These are phyloP conservation scores for Leptinotarsa tumamoca DNA, from an alignment of 2,888 invertebrate genomes.

Conservation along the genomic window DNA sequence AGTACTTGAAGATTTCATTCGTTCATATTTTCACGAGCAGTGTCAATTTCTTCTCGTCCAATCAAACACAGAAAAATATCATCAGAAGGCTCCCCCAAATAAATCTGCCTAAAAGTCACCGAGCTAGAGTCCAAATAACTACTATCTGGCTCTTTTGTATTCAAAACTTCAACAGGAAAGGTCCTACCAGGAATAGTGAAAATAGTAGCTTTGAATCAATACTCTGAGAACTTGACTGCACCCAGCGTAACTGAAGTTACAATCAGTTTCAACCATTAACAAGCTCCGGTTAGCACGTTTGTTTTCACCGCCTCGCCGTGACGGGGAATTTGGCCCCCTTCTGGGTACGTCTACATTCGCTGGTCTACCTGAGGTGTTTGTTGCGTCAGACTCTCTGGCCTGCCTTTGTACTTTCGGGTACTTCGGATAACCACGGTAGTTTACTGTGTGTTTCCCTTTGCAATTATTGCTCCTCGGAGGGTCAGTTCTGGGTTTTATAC, in stretches of 20 bases:
- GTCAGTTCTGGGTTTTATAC: too few species aligned
- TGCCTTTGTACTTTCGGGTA: too few species aligned
- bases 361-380: too few species aligned
- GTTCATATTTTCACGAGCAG: slow-evolving; percentile 97
- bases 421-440: too few species aligned
- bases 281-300: too few species aligned
- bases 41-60: slow-evolving; percentile 98
- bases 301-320: too few species aligned
- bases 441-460: too few species aligned
- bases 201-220: slow-evolving; percentile 98
- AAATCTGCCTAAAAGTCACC: slow-evolving; percentile 99
- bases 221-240: slow-evolving; percentile 97
- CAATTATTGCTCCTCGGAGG: too few species aligned
- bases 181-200: slow-evolving; percentile 98
- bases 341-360: too few species aligned
- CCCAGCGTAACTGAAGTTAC: slow-evolving; percentile 98
- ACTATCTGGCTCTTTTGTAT: slow-evolving; percentile 98
- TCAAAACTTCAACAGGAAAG: slow-evolving; percentile 96
- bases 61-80: slow-evolving; percentile 94
- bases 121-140: slow-evolving; percentile 98
- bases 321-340: too few species aligned
- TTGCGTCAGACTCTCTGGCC: too few species aligned
- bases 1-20: slow-evolving; percentile 91
- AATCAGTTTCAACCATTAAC: slow-evolving; percentile 83
- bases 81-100: slow-evolving; percentile 94